Percentiles rank a stretch among this genome's conserved stretches.
Conservation (phyloP, 2,888 invertebrate species). For the Drosophila dives region DNA sequence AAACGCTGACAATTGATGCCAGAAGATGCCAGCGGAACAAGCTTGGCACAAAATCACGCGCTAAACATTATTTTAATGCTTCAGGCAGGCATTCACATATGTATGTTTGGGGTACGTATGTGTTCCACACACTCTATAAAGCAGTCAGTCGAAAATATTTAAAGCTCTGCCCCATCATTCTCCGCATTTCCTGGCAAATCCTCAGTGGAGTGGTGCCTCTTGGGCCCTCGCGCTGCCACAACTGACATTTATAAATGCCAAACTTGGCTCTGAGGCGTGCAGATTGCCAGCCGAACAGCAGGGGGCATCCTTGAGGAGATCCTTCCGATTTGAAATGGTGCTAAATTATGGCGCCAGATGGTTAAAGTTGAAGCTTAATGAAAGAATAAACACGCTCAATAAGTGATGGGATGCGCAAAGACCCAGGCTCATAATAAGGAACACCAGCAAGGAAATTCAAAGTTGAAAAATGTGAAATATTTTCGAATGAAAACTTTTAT, state of each 20-base stretch:
- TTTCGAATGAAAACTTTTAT: neutral
- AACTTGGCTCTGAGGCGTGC: slow-evolving; percentile 23
- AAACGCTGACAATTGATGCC: slow-evolving; percentile 79
- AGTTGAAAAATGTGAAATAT: slow-evolving; percentile 18
- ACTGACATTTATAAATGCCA: slow-evolving; percentile 57
- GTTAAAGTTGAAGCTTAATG: slow-evolving; percentile 28
- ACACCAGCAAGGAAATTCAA: slow-evolving; percentile 4
- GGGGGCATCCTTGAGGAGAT: slow-evolving; percentile 54
- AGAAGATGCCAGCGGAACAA: slow-evolving; percentile 44
- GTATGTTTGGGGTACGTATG: slow-evolving; percentile 20
- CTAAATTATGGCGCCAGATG: slow-evolving; percentile 48
- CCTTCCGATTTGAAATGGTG: slow-evolving; percentile 33
- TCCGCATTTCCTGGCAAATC: slow-evolving; percentile 33
- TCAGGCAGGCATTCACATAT: slow-evolving; percentile 56
- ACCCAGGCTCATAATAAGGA: neutral
- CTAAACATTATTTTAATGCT: slow-evolving; percentile 79
- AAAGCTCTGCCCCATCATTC: slow-evolving; percentile 55
- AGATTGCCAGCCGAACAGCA: slow-evolving; percentile 13
- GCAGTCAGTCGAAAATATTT: slow-evolving; percentile 59
- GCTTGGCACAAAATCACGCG: slow-evolving; percentile 70
- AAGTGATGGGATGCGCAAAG: slow-evolving; percentile 25
- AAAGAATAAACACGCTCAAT: slow-evolving; percentile 20
- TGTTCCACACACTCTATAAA: slow-evolving; percentile 32
- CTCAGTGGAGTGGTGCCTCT: slow-evolving; percentile 31
- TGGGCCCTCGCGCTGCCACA: slow-evolving; percentile 26